These are phyloP conservation scores for Engraulis encrasicolus DNA, from an alignment of 2,113 vertebrate species.

Conservation along the genomic window DNA sequence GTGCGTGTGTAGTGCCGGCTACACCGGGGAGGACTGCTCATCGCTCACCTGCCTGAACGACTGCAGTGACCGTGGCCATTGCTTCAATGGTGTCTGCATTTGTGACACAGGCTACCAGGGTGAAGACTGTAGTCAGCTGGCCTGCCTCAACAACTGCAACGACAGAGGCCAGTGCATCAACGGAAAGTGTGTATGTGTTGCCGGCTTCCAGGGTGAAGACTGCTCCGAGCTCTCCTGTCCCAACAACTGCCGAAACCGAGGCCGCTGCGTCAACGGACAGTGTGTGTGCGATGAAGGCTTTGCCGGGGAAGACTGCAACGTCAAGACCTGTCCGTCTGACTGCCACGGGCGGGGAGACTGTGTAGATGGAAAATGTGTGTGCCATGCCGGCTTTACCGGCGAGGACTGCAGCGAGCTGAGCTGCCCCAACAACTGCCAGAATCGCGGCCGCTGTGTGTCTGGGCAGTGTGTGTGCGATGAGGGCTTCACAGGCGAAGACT, in stretches of 20 bases:
- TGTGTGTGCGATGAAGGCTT: constrained; percentile 87
- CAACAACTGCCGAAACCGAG: constrained; percentile 76
- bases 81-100: constrained; percentile 78
- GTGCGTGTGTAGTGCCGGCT: constrained; percentile 83
- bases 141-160: constrained; percentile 84
- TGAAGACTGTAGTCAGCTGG: constrained; percentile 79
- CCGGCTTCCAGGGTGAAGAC: constrained; percentile 81
- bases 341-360: constrained; percentile 84
- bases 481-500: constrained; percentile 84
- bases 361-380: constrained; percentile 78
- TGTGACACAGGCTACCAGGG: constrained; percentile 82
- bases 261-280: constrained; percentile 82
- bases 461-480: constrained; percentile 85
- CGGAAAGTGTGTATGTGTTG: constrained; percentile 82
- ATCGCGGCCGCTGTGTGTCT: constrained; percentile 76
- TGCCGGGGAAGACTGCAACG: constrained; percentile 79
- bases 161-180: constrained; percentile 81
- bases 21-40: constrained; percentile 81
- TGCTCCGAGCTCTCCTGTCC: constrained; percentile 84
- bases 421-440: constrained; percentile 77
- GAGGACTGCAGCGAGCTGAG: constrained; percentile 76
- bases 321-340: constrained; percentile 77
- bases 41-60: constrained; percentile 79
- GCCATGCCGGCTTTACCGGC: constrained; percentile 77
- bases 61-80: constrained; percentile 79